phyloP scores from a whole-genome alignment of 2,888 invertebrate genomes.

The Rhagophthalmus giganteus region DNA sequence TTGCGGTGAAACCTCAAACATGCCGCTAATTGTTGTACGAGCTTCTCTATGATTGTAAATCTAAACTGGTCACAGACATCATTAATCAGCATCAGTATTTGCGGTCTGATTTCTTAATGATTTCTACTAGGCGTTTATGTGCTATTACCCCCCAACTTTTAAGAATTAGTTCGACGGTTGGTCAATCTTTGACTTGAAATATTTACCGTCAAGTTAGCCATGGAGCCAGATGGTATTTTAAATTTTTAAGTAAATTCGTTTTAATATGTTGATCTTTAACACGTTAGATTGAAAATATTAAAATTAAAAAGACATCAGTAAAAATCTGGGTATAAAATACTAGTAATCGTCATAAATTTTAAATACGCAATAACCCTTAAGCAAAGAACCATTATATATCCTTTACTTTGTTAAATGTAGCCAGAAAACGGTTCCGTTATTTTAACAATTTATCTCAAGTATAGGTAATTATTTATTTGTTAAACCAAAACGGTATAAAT shows the following conservation, averaged over 20 bases:
- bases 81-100: conserved; percentile 46
- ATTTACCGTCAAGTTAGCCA: background rate
- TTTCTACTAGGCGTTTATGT: conserved; percentile 8
- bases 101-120: conserved; percentile 22
- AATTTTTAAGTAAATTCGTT: conserved; percentile 4
- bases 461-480: conserved; percentile 4
- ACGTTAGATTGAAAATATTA: background rate
- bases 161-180: background rate
- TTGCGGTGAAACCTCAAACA: conserved; percentile 41
- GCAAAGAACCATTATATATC: too few relatives aligned
- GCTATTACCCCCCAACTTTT: background rate
- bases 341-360: too few relatives aligned
- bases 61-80: conserved; percentile 47
- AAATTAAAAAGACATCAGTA: background rate
- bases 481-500: conserved; percentile 10
- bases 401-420: background rate
- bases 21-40: conserved; percentile 50
- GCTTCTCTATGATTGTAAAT: conserved; percentile 43
- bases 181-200: background rate
- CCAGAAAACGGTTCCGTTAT: background rate
- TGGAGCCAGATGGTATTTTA: background rate
- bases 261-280: conserved; percentile 4
- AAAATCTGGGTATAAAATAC: too few relatives aligned
- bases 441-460: conserved; percentile 16
- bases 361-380: too few relatives aligned